phyloP scores from a whole-genome alignment of 2,113 vertebrate species.

The Xerus inauris region DNA sequence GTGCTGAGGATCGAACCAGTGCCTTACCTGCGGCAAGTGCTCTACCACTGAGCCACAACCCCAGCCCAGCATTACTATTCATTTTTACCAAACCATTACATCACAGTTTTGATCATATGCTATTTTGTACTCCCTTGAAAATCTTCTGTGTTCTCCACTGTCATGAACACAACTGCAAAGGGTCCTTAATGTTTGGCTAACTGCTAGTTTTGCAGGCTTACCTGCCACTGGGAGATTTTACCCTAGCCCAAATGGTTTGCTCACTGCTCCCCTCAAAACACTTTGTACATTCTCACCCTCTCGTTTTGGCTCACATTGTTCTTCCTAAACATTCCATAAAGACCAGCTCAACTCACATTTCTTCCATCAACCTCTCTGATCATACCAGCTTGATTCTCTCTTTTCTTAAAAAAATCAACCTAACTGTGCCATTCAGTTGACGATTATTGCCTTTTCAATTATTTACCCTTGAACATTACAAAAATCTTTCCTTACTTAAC shows the following conservation, averaged over 20 bases:
- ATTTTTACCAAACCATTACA: neutral
- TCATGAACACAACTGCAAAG: neutral
- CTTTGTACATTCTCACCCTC: neutral
- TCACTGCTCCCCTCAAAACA: neutral
- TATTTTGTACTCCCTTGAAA: neutral
- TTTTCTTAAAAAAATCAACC: neutral
- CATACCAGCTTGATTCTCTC: neutral
- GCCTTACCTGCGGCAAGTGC: too few species aligned
- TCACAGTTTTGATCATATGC: neutral
- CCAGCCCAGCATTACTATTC: neutral
- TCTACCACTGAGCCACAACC: too few species aligned
- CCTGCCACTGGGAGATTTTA: neutral
- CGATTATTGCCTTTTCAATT: conserved; percentile 11
- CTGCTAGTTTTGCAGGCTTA: neutral
- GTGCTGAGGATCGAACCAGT: too few species aligned
- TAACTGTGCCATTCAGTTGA: neutral
- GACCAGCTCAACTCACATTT: neutral
- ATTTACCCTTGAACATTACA: conserved; percentile 4
- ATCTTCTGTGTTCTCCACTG: neutral
- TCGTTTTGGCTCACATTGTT: neutral
- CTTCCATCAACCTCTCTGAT: neutral
- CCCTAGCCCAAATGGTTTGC: neutral
- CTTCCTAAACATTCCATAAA: neutral
- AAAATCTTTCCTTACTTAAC: conserved; percentile 20
- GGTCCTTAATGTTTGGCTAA: neutral